These are phyloP conservation scores for Delphinapterus leucas DNA, from an alignment of 2,113 vertebrate species.

Conservation along the genomic window DNA sequence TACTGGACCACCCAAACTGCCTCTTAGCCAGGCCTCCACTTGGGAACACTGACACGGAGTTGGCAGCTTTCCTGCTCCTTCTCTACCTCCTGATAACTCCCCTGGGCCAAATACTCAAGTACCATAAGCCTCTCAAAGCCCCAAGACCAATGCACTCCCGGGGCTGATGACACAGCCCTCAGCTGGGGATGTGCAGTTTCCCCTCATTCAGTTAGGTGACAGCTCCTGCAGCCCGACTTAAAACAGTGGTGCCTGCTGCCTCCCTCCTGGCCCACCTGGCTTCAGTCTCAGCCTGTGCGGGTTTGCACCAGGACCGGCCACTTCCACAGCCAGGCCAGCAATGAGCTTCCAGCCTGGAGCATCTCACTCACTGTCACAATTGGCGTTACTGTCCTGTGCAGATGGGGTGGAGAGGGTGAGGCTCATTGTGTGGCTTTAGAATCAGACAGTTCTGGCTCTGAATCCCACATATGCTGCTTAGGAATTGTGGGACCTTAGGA, in stretches of 20 bases:
- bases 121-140: not conserved
- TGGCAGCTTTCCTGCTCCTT: slow-evolving; percentile 55
- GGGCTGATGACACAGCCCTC: not conserved
- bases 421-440: not conserved
- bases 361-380: not conserved
- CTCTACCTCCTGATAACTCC: slow-evolving; percentile 25
- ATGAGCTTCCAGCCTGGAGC: not conserved
- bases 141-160: not conserved
- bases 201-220: not conserved
- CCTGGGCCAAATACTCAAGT: slow-evolving; percentile 16
- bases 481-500: not conserved
- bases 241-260: not conserved
- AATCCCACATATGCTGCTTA: not conserved
- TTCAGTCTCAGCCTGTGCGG: not conserved
- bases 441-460: not conserved
- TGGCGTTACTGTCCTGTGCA: not conserved
- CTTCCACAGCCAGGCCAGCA: not conserved
- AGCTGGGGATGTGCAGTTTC: not conserved
- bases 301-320: not conserved
- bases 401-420: too few species aligned
- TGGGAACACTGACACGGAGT: slow-evolving; percentile 20
- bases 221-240: not conserved
- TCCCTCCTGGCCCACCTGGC: not conserved
- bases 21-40: not conserved
- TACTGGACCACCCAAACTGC: slow-evolving; percentile 61